These are phyloP conservation scores for Ferrisia virgata DNA, from an alignment of 2,888 invertebrate species.

Conservation along the genomic window DNA sequence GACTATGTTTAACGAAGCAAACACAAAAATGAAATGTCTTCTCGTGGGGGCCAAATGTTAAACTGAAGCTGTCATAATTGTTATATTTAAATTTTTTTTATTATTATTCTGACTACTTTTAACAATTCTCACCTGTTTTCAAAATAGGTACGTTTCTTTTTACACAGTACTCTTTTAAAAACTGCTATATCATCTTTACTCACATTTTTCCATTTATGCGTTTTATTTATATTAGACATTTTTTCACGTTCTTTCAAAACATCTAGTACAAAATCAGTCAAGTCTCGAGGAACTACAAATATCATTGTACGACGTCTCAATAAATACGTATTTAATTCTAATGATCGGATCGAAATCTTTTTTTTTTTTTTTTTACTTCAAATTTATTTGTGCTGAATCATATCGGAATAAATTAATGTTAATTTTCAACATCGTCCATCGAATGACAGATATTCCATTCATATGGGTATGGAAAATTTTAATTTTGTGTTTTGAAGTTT, in stretches of 20 bases:
- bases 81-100: constrained; percentile 46
- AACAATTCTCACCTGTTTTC: constrained; percentile 45
- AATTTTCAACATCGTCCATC: neutral
- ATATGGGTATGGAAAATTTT: no score
- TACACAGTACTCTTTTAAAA: constrained; percentile 29
- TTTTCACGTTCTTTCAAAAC: constrained; percentile 30
- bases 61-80: constrained; percentile 44
- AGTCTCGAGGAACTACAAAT: neutral
- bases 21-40: constrained; percentile 23
- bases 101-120: constrained; percentile 43
- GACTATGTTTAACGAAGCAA: constrained; percentile 25
- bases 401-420: neutral
- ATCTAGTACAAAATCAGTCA: neutral
- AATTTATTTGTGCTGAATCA: neutral
- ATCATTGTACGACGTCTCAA: neutral
- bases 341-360: neutral
- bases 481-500: no score
- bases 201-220: constrained; percentile 26
- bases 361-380: neutral
- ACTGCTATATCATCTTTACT: constrained; percentile 29
- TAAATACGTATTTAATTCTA: constrained; percentile 35
- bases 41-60: constrained; percentile 43
- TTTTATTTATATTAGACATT: constrained; percentile 31
- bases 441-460: neutral
- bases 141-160: constrained; percentile 30